These are phyloP conservation scores for Acronicta leporina DNA, from an alignment of 2,888 invertebrate species.

Conservation along the genomic window DNA sequence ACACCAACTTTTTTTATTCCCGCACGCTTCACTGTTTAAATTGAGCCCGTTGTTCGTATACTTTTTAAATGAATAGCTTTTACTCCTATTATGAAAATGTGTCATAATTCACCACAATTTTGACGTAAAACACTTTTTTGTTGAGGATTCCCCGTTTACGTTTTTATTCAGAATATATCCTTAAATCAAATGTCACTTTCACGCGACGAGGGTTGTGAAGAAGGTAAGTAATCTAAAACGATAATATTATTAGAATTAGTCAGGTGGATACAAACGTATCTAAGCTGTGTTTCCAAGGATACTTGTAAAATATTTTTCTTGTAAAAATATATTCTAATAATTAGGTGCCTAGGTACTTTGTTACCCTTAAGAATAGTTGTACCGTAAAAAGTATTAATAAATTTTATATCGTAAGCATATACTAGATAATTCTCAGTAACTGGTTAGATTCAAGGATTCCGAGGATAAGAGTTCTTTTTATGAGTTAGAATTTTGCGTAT, in stretches of 20 bases:
- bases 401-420: conserved; percentile 4
- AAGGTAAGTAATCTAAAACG: conserved; percentile 51
- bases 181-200: conserved; percentile 64
- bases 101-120: conserved; percentile 35
- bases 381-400: conserved; percentile 20
- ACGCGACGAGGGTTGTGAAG: conserved; percentile 59
- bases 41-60: too few species aligned
- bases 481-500: background rate
- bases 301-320: conserved; percentile 8
- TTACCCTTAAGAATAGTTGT: too few species aligned
- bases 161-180: conserved; percentile 48
- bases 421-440: conserved; percentile 10
- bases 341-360: too few species aligned
- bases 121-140: conserved; percentile 32
- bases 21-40: background rate
- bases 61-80: conserved; percentile 1
- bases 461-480: background rate
- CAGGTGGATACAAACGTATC: conserved; percentile 29
- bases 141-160: conserved; percentile 19
- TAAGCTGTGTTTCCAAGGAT: conserved; percentile 3
- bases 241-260: conserved; percentile 52
- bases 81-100: conserved; percentile 10
- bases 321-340: background rate
- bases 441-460: background rate
- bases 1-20: background rate